These are phyloP conservation scores for Dufourea novaeangliae DNA, from an alignment of 1,140 invertebrate species.

Conservation along the genomic window DNA sequence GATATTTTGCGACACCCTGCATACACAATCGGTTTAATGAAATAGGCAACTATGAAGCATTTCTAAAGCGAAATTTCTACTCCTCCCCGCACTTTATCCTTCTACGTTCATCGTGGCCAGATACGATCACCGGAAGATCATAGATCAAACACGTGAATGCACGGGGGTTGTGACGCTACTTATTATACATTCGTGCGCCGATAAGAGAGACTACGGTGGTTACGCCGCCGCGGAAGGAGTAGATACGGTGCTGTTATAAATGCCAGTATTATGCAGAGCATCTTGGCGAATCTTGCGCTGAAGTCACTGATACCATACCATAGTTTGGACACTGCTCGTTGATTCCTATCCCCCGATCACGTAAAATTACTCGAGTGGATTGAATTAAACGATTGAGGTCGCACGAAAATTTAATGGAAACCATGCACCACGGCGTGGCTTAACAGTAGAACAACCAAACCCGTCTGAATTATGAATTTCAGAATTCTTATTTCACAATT, in stretches of 20 bases:
- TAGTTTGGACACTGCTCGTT: slow-evolving; percentile 50
- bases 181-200: slow-evolving; percentile 81
- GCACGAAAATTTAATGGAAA: background rate
- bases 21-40: slow-evolving; percentile 1
- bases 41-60: slow-evolving; percentile 14
- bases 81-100: background rate
- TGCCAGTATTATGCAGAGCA: slow-evolving; percentile 80
- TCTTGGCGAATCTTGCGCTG: slow-evolving; percentile 72
- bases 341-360: slow-evolving; percentile 27
- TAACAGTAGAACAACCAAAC: too few relatives aligned
- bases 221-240: slow-evolving; percentile 76
- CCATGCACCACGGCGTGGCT: background rate
- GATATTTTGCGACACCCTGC: too few relatives aligned
- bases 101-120: slow-evolving; percentile 45
- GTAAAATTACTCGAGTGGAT: background rate
- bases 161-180: slow-evolving; percentile 73
- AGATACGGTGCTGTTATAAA: slow-evolving; percentile 82
- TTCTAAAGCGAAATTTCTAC: slow-evolving; percentile 42
- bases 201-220: slow-evolving; percentile 75
- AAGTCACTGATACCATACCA: slow-evolving; percentile 44
- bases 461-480: too few relatives aligned
- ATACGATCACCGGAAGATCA: slow-evolving; percentile 78
- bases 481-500: too few relatives aligned
- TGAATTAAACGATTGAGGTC: background rate
- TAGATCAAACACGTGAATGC: slow-evolving; percentile 80